Evolutionary conservation across 2,888 invertebrate genomes (phyloP).

Genomic region (Macaria liturata): DNA sequence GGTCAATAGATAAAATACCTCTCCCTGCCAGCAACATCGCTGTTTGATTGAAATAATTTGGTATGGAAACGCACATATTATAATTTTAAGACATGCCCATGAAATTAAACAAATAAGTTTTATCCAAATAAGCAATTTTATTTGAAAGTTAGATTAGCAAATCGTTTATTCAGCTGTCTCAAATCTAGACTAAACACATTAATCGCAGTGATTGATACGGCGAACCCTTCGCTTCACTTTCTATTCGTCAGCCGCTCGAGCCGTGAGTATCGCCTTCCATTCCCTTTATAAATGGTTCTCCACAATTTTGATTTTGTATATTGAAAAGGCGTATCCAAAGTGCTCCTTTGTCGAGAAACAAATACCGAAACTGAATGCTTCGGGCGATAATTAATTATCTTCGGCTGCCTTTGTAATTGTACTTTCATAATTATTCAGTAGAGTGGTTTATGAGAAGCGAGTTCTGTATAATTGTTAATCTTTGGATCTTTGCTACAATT

Average conservation of each 20-base stretch:
- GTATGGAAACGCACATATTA: too few relatives aligned
- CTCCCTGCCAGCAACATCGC: too few relatives aligned
- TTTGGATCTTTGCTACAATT: conserved; percentile 1
- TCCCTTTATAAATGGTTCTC: conserved; percentile 48
- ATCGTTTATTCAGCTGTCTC: too few relatives aligned
- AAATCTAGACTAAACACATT: too few relatives aligned
- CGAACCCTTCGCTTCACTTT: not conserved
- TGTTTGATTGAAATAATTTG: too few relatives aligned
- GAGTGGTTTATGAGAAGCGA: conserved; percentile 18
- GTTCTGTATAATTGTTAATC: conserved; percentile 1
- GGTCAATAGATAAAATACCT: too few relatives aligned
- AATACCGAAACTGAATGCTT: conserved; percentile 34
- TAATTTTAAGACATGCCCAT: too few relatives aligned
- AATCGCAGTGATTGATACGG: too few relatives aligned
- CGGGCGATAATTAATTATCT: conserved; percentile 56
- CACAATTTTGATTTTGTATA: conserved; percentile 57
- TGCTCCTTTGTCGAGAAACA: conserved; percentile 37
- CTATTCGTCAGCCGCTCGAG: not conserved
- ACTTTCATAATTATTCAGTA: conserved; percentile 24
- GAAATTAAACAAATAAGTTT: too few relatives aligned
- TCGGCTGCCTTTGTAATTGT: conserved; percentile 25
- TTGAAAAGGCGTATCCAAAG: conserved; percentile 51
- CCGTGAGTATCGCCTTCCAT: conserved; percentile 11
- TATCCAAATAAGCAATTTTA: too few relatives aligned
- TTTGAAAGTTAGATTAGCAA: too few relatives aligned